Evolutionary conservation across 2,888 invertebrate genomes (phyloP).

Genomic region (Lithodes maja): DNA sequence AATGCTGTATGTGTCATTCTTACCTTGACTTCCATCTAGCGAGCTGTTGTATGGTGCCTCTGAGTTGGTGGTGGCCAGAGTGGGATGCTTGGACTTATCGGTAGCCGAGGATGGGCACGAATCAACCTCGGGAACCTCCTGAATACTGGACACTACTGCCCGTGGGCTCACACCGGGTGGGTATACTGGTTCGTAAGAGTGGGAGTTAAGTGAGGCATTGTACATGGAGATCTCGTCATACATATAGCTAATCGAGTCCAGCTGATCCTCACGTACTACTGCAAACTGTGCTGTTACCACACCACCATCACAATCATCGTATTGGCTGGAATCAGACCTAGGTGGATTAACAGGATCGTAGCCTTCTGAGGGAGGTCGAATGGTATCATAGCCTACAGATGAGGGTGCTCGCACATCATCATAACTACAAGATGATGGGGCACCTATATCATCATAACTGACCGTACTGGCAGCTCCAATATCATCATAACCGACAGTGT

Average conservation of each 20-base stretch:
- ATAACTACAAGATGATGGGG: constrained; percentile 70
- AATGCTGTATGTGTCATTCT: background rate
- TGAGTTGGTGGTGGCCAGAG: background rate
- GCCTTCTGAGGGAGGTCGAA: constrained; percentile 69
- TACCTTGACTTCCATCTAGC: constrained; percentile 45
- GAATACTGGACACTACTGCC: constrained; percentile 45
- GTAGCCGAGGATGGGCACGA: background rate
- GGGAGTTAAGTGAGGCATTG: constrained; percentile 70
- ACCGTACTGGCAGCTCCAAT: constrained; percentile 65
- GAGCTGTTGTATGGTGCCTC: constrained; percentile 11
- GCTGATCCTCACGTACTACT: constrained; percentile 69
- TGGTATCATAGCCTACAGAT: constrained; percentile 64
- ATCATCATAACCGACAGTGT: constrained; percentile 66
- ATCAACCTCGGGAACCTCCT: constrained; percentile 51
- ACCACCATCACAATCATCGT: constrained; percentile 70
- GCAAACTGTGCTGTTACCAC: constrained; percentile 67
- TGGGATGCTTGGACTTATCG: background rate
- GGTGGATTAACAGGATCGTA: constrained; percentile 71
- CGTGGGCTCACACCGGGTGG: constrained; percentile 62
- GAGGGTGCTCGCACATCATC: constrained; percentile 70
- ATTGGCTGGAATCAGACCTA: constrained; percentile 68
- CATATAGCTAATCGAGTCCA: constrained; percentile 70
- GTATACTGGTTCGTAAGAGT: constrained; percentile 71
- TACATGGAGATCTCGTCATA: constrained; percentile 71
- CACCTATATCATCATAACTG: constrained; percentile 71